Evolutionary conservation across 2,113 vertebrate species (phyloP), one percentile per base, ranked within the genome.

Genomic region (Galemys pyrenaicus): DNA sequence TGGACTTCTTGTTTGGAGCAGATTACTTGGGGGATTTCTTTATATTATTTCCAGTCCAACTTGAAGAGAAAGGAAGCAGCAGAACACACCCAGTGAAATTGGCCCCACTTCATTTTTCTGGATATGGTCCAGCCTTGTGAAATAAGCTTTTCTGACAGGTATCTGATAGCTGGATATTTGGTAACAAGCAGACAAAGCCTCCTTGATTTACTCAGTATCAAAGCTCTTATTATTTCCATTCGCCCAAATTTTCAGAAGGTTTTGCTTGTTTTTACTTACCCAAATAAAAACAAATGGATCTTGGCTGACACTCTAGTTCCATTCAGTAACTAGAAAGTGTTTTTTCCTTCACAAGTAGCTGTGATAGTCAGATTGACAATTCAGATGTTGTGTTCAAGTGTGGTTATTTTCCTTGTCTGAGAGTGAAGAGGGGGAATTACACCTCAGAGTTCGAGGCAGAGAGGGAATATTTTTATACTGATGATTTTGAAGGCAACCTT

Each of bases 51-150:
- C 77, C 81, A 91, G 37, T 58, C 39, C 35, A 64, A 74, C 70
- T 84, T 87, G 87, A 84, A 91, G 84, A 87, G 60, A 95, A 44
- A 89, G 70, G 79, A 80, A 96, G 54, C 35, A 35, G 78, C 37
- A 68, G 51, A 39, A 75, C 67, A 89, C 0, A 0, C 51, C 37
- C 78, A 73, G 28, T 74, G 77, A 84, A 78, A 30, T 91, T 26
- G 3, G 30, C 78, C 77, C 26, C 4, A 24, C 26, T 88, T 90
- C 51, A 41, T 70, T 88, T 94, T 82, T 85, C 85, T 65, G 87
- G 56, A 32, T 51, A 9, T 30, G 44, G 32, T 44, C 96, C 73
- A 35, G 13, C 67, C 60, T 84, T 91, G 49, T 92, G 85, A 92
- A 85, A 58, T 81, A 77, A 56, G 41, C 20, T 0, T 92, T 84